Evolutionary conservation across 2,797 vertebrate genomes (phyloP).

Genomic region (Limosa lapponica): DNA sequence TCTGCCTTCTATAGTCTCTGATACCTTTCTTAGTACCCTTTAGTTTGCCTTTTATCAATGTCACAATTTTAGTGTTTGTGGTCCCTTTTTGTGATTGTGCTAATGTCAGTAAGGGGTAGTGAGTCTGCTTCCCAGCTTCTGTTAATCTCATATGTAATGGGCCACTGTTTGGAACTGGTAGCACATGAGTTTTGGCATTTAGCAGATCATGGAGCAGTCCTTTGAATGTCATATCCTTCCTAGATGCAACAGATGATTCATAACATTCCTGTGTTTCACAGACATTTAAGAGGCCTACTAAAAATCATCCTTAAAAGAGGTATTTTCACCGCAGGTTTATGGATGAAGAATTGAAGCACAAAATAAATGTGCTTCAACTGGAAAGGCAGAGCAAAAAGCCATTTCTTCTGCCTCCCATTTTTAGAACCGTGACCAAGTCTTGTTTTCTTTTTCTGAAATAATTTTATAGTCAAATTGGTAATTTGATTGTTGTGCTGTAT

Average conservation of each 20-base stretch:
- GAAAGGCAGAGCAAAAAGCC: not conserved
- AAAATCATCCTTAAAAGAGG: not conserved
- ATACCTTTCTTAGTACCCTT: not conserved
- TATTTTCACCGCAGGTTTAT: not conserved
- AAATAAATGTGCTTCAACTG: not conserved
- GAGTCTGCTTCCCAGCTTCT: not conserved
- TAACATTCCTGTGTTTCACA: not conserved
- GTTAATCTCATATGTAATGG: not conserved
- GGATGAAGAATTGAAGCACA: not conserved
- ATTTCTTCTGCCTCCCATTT: not conserved
- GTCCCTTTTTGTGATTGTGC: not conserved
- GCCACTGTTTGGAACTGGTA: not conserved
- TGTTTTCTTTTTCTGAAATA: not conserved
- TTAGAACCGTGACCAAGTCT: not conserved
- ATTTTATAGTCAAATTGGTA: not conserved
- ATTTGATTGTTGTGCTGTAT: not conserved
- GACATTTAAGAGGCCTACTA: not conserved
- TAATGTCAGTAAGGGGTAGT: not conserved
- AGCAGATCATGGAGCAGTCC: not conserved
- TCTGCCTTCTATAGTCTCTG: not conserved
- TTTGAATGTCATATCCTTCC: not conserved
- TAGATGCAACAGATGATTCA: not conserved
- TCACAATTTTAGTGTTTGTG: not conserved
- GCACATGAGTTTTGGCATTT: not conserved
- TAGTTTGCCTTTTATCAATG: not conserved